Evolutionary conservation across 2,113 vertebrate species (phyloP).

Genomic region (Meriones unguiculatus): DNA sequence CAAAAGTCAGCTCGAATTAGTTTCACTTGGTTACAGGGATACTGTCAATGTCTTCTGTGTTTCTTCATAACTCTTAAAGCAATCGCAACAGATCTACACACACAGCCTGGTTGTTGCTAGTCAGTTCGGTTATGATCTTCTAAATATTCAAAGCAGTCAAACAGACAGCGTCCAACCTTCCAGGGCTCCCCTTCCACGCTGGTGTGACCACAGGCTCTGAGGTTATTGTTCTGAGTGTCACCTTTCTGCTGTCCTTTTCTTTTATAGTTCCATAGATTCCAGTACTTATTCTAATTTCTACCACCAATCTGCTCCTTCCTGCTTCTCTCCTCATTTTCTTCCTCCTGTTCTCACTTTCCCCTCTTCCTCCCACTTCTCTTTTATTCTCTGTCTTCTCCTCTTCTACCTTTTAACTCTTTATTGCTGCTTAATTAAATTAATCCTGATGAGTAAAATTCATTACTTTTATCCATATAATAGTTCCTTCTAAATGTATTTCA

Average conservation of each 20-base stretch:
- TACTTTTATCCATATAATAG: neutral
- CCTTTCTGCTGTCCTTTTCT: neutral
- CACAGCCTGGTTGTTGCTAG: neutral
- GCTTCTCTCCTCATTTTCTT: neutral
- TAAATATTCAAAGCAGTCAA: neutral
- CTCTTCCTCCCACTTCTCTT: neutral
- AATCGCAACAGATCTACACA: neutral
- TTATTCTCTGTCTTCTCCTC: neutral
- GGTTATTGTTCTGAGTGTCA: neutral
- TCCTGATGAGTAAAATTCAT: neutral
- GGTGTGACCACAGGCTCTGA: fast-evolving
- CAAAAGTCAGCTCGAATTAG: neutral
- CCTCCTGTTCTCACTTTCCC: fast-evolving
- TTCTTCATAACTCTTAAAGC: neutral
- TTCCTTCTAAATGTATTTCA: constrained; percentile 8
- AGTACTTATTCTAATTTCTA: neutral
- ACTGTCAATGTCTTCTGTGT: neutral
- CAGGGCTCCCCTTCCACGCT: neutral
- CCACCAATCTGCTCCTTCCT: neutral
- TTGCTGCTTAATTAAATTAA: neutral
- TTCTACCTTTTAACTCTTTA: neutral
- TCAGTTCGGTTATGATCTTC: neutral
- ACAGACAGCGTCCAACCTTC: neutral
- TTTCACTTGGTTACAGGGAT: neutral
- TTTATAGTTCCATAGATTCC: neutral